Conservation (phyloP, 2,888 invertebrate species). For the Acrobasis consociella region DNA sequence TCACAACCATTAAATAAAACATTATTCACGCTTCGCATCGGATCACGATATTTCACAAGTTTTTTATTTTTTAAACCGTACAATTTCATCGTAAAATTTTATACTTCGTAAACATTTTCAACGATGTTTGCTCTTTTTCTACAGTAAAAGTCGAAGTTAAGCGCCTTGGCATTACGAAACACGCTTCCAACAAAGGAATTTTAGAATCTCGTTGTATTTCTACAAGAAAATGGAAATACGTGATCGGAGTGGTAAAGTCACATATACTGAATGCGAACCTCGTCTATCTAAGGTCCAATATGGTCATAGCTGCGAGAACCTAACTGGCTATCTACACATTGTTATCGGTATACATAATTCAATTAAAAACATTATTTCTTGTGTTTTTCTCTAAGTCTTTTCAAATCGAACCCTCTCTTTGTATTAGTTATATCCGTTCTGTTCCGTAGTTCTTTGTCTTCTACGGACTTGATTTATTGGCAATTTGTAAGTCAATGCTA, state of each 20-base stretch:
- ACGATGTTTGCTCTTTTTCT: constrained; percentile 20
- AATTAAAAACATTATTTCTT: constrained; percentile 26
- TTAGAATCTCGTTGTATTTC: constrained; percentile 53
- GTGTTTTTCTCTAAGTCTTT: constrained; percentile 9
- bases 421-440: constrained; percentile 11
- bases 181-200: constrained; percentile 54
- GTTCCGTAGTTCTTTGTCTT: constrained; percentile 7
- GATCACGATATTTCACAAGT: constrained; percentile 16
- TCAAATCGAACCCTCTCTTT: constrained; percentile 4
- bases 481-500: constrained; percentile 11
- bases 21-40: constrained; percentile 12
- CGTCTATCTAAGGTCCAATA: constrained; percentile 53
- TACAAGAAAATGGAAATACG: constrained; percentile 56
- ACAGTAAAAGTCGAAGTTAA: constrained; percentile 17
- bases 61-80: constrained; percentile 8
- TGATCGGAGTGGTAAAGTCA: constrained; percentile 56
- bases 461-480: constrained; percentile 11
- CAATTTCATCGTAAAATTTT: constrained; percentile 22
- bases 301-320: constrained; percentile 53
- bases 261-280: constrained; percentile 49
- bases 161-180: constrained; percentile 29
- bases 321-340: constrained; percentile 37
- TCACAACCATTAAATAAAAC: constrained; percentile 4
- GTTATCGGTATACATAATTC: constrained; percentile 28
- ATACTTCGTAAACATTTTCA: constrained; percentile 19